A percentile compares a stretch with the other conserved stretches of the same genome.
Evolutionary conservation across 2,888 invertebrate species (phyloP).

Genomic region (Leucoptera coffeella): DNA sequence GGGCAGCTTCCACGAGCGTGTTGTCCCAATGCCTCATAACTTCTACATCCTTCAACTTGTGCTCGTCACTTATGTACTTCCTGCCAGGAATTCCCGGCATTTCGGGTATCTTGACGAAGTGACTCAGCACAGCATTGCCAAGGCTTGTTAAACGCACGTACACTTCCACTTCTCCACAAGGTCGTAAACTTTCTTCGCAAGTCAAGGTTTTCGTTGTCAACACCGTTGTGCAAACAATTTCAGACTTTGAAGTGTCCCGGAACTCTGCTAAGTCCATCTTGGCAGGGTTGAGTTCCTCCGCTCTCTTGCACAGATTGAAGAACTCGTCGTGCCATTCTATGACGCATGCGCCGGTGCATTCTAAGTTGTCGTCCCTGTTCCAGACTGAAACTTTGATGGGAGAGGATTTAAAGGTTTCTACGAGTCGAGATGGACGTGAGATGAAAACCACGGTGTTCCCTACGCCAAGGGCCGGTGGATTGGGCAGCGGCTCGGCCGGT

Average conservation of each 20-base stretch:
- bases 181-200: conserved; percentile 37
- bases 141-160: conserved; percentile 29
- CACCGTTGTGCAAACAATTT: conserved; percentile 35
- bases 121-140: conserved; percentile 29
- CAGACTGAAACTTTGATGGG: conserved; percentile 37
- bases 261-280: conserved; percentile 33
- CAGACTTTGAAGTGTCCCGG: conserved; percentile 22
- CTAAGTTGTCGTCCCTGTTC: conserved; percentile 37
- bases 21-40: conserved; percentile 43
- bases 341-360: conserved; percentile 28
- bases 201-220: conserved; percentile 23
- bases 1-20: conserved; percentile 26
- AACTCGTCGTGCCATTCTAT: conserved; percentile 36
- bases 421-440: conserved; percentile 30
- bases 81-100: conserved; percentile 26
- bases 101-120: conserved; percentile 33
- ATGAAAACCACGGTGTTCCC: conserved; percentile 37
- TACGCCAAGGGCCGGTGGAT: conserved; percentile 39
- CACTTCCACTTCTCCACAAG: conserved; percentile 36
- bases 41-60: conserved; percentile 35
- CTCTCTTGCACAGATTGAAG: conserved; percentile 22
- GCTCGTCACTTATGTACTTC: conserved; percentile 32
- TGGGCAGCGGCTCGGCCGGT: conserved; percentile 38
- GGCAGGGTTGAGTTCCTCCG: conserved; percentile 26
- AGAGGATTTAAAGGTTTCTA: conserved; percentile 26